Conservation (phyloP, 2,113 vertebrate genomes). For the Crotophaga sulcirostris region DNA sequence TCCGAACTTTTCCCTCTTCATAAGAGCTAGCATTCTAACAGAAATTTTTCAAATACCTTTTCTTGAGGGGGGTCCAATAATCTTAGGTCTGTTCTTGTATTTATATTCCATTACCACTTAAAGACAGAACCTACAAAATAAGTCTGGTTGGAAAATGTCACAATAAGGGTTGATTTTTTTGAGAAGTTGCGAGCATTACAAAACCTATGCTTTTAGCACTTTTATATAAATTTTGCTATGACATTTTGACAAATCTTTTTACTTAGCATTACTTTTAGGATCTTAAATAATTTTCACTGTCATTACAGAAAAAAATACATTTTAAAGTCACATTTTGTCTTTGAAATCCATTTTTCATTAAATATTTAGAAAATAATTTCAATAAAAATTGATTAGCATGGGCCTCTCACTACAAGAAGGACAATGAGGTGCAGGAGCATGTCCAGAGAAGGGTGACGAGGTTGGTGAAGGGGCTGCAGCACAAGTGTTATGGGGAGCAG, state of each 20-base stretch:
- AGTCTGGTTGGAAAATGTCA: neutral
- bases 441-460: no score
- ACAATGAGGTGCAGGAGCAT: no score
- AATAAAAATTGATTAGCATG: neutral
- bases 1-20: neutral
- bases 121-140: neutral
- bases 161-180: neutral
- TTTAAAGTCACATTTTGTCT: neutral
- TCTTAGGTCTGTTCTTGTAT: neutral
- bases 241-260: neutral
- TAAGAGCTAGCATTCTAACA: neutral
- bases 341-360: neutral
- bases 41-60: neutral
- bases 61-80: neutral
- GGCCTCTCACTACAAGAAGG: no score
- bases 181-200: neutral
- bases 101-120: neutral
- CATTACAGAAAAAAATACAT: neutral
- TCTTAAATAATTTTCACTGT: neutral
- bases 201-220: neutral
- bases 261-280: neutral
- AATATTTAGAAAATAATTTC: neutral
- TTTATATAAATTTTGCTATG: neutral
- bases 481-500: no score
- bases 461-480: no score